Evolutionary conservation across 2,113 vertebrate genomes (phyloP), one percentile per base, ranked within the genome.

Genomic region (Centropus unirufus): DNA sequence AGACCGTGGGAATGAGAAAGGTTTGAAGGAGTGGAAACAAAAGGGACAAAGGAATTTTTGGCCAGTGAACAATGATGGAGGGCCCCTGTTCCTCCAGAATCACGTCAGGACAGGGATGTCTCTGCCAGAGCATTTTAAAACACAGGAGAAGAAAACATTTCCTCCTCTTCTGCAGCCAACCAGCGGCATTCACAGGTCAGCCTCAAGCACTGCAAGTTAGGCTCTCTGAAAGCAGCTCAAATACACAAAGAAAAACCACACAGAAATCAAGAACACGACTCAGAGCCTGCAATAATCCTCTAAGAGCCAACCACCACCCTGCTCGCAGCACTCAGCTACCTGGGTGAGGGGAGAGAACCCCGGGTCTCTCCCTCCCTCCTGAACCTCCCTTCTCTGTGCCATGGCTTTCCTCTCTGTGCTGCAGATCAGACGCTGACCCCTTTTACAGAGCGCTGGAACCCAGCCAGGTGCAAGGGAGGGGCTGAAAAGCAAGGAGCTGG

Each of bases 1-100:
- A 87, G 81, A 96, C 83, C 83, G 69, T 96, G 95, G 95, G 96
- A 96, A 96, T 83, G 29, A 80, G 89, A 80, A 83, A 91, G 87
- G 94, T 81, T 89, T 77, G 72, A 83, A 79, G 78, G 87, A 92
- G 21, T 14, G 30, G 49, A 46, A 90, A 95, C 84, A 93, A 96
- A 96, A 91, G 77, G 66, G 66, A 92, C 62, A 91, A 90, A 91
- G 81, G 51, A 73, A 92, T 87, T 84, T 93, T 90, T 96, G 89
- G 94, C 81, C 4, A 4, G 40, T 11, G 61, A 93, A 73, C 72
- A 95, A 84, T 55, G 78, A 94, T 30, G 75, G 75, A 94, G 57
- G 54, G 67, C 63, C 57, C 63, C 63, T 74, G 77, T 66, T 94
- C 78, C 89, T 91, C 87, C 91, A 97, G 87, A 64, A 91, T n/a